Evolutionary conservation across 1,140 invertebrate species (phyloP).

Genomic region (Aporrectodea caliginosa): DNA sequence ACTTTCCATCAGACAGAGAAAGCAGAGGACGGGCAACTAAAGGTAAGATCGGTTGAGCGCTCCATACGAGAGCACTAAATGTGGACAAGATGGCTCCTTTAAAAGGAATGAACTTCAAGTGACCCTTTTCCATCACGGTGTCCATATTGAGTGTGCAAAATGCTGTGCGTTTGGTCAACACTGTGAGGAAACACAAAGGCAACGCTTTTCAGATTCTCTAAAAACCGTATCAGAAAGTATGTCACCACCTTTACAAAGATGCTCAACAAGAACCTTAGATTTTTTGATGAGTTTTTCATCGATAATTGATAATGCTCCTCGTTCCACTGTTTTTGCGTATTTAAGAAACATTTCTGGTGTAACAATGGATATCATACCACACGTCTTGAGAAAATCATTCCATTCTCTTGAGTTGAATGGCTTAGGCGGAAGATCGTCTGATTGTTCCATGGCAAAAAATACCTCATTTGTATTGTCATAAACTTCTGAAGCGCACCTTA

Average conservation of each 20-base stretch:
- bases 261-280: constrained; percentile 9
- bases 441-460: constrained; percentile 15
- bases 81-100: neutral
- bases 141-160: neutral
- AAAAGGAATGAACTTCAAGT: neutral
- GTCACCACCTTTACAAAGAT: constrained; percentile 7
- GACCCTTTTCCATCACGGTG: neutral
- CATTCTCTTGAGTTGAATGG: constrained; percentile 19
- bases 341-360: neutral
- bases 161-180: neutral
- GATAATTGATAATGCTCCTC: neutral
- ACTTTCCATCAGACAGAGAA: neutral
- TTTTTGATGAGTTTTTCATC: constrained; percentile 16
- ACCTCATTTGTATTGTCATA: constrained; percentile 21
- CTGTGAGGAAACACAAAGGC: neutral
- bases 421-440: constrained; percentile 11
- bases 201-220: neutral
- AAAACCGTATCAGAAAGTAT: neutral
- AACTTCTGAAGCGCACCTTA: constrained; percentile 10
- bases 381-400: constrained; percentile 24
- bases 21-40: neutral
- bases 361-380: constrained; percentile 2
- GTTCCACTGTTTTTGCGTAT: neutral
- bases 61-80: neutral
- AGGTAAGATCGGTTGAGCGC: neutral